phyloP scores from a whole-genome alignment of 2,113 vertebrate genomes.

The Sebastes schlegelii region DNA sequence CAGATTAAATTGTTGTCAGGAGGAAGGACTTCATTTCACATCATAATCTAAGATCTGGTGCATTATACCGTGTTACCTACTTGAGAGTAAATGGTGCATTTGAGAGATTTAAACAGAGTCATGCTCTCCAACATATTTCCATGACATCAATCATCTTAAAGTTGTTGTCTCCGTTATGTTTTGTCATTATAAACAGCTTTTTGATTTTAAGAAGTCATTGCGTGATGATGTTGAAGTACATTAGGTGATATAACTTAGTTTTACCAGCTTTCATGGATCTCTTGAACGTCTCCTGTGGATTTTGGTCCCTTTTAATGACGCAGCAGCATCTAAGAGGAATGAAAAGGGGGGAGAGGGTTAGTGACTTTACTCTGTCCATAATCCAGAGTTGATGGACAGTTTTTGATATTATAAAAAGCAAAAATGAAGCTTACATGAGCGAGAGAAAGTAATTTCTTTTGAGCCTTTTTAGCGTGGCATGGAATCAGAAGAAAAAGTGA shows the following conservation, averaged over 20 bases:
- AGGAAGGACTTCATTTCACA: slow-evolving; percentile 26
- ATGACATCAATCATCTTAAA: neutral
- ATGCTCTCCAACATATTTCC: neutral
- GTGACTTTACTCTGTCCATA: slow-evolving; percentile 27
- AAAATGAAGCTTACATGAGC: slow-evolving; percentile 9
- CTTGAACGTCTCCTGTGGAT: slow-evolving; percentile 36
- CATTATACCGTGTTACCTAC: neutral
- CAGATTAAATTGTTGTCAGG: slow-evolving; percentile 16
- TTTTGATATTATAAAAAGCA: slow-evolving; percentile 30
- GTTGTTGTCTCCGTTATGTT: neutral
- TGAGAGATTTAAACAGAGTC: slow-evolving; percentile 2
- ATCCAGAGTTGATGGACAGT: slow-evolving; percentile 29
- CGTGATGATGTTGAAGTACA: neutral
- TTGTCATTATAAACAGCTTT: neutral
- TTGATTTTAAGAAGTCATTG: neutral
- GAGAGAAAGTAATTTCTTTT: slow-evolving; percentile 28
- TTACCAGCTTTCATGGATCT: neutral
- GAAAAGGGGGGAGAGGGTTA: slow-evolving; percentile 41
- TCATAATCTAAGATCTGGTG: neutral
- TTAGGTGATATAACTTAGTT: slow-evolving; percentile 38
- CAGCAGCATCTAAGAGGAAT: slow-evolving; percentile 36
- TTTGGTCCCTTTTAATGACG: slow-evolving; percentile 47
- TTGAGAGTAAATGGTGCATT: neutral
- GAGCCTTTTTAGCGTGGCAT: slow-evolving; percentile 16
- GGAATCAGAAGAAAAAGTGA: slow-evolving; percentile 15